Conservation (phyloP, 2,113 vertebrate genomes). For the Lanius collurio region DNA sequence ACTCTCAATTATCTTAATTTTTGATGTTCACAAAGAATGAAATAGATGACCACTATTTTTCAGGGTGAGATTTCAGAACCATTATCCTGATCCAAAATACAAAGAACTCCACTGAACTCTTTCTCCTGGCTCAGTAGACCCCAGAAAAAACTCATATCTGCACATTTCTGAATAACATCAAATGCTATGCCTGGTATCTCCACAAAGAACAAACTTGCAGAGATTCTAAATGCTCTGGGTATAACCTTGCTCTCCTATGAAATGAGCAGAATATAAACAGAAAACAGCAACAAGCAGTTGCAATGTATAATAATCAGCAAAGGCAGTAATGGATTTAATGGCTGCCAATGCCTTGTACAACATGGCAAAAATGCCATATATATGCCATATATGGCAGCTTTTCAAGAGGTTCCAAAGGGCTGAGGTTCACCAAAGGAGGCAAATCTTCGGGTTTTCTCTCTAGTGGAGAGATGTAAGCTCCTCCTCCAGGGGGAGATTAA, state of each 20-base stretch:
- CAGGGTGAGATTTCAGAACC: not conserved
- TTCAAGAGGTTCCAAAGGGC: not conserved
- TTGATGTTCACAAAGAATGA: not conserved
- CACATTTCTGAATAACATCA: not conserved
- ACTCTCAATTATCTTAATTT: not conserved
- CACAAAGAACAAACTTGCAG: not conserved
- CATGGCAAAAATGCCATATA: not conserved
- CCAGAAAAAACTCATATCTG: not conserved
- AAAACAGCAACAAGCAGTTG: not conserved
- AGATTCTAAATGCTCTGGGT: not conserved
- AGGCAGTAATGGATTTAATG: not conserved
- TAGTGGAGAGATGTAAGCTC: not conserved
- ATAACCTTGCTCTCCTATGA: not conserved
- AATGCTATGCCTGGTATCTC: not conserved
- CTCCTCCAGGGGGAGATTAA: not conserved
- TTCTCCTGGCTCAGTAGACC: not conserved
- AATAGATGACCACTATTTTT: not conserved
- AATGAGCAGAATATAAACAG: constrained; percentile 3
- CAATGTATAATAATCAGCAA: constrained; percentile 7
- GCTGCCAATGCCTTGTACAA: not conserved
- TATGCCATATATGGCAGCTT: not conserved
- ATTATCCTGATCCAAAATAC: not conserved
- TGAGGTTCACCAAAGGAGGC: not conserved
- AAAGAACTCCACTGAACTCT: not conserved
- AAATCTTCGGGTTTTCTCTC: not conserved